Percentiles rank a stretch among this genome's conserved stretches.
phyloP scores from a whole-genome alignment of 2,113 vertebrate species.

The Nycticebus coucang region DNA sequence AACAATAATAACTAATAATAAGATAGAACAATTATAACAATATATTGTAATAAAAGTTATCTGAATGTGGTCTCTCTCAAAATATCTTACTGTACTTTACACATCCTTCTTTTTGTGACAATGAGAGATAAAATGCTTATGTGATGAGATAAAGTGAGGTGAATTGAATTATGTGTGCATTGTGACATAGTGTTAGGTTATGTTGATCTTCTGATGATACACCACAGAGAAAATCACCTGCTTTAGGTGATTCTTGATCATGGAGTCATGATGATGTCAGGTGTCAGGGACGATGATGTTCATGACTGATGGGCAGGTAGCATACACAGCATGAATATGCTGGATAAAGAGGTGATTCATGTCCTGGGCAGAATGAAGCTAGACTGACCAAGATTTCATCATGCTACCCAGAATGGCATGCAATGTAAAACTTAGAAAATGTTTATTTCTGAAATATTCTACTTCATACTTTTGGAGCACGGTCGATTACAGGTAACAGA shows the following conservation, averaged over 20 bases:
- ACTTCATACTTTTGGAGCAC: neutral
- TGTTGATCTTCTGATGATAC: neutral
- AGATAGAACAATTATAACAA: neutral
- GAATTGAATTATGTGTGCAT: neutral
- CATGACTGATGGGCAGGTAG: neutral
- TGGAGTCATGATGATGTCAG: neutral
- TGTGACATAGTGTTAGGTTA: neutral
- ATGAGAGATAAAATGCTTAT: neutral
- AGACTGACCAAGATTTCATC: neutral
- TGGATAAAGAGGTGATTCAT: neutral
- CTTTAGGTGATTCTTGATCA: neutral
- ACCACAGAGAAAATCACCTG: neutral
- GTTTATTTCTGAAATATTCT: neutral
- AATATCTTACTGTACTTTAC: neutral
- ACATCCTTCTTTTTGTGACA: neutral
- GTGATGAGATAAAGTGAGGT: neutral
- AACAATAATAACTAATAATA: neutral
- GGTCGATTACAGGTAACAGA: neutral
- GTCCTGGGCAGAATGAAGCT: neutral
- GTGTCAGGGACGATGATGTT: neutral
- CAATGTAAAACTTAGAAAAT: neutral
- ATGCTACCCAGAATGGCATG: neutral
- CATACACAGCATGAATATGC: neutral
- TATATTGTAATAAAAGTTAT: neutral
- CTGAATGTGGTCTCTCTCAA: neutral